Evolutionary conservation across 2,888 invertebrate genomes (phyloP).

Genomic region (Cacoxenus indagator): DNA sequence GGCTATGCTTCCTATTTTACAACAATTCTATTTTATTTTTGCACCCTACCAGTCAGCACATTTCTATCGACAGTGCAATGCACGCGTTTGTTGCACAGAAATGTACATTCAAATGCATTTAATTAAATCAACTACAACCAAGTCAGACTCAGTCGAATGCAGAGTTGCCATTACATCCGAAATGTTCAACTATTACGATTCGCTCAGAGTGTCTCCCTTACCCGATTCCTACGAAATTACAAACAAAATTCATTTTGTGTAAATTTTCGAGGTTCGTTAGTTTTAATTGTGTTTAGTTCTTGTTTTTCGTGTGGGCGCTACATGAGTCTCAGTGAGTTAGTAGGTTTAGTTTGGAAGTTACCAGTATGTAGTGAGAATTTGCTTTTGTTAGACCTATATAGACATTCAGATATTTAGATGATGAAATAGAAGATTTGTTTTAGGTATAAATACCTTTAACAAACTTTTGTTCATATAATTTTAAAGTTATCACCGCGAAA

Average conservation of each 20-base stretch:
- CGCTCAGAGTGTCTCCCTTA: background rate
- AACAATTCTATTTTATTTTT: background rate
- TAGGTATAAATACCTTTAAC: too few species aligned
- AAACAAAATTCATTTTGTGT: slow-evolving; percentile 60
- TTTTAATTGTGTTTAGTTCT: slow-evolving; percentile 61
- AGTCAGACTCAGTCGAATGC: slow-evolving; percentile 36
- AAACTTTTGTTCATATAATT: too few species aligned
- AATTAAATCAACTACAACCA: slow-evolving; percentile 64
- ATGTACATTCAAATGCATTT: slow-evolving; percentile 64
- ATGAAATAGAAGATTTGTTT: too few species aligned
- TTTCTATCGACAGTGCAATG: background rate
- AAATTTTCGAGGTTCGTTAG: slow-evolving; percentile 64
- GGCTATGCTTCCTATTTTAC: slow-evolving; percentile 35
- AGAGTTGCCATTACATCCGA: slow-evolving; percentile 32
- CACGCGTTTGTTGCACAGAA: slow-evolving; percentile 14
- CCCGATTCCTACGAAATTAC: slow-evolving; percentile 47
- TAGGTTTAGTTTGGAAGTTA: background rate
- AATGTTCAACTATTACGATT: slow-evolving; percentile 36
- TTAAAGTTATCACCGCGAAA: too few species aligned
- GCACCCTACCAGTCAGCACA: background rate
- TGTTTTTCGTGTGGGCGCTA: slow-evolving; percentile 35
- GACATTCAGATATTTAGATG: too few species aligned
- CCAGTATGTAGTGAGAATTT: too few species aligned
- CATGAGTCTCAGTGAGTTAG: background rate
- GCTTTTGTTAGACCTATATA: too few species aligned